These are phyloP conservation scores for Cataglyphis rosenhaueri DNA, from an alignment of 2,888 invertebrate genomes.

Conservation along the genomic window DNA sequence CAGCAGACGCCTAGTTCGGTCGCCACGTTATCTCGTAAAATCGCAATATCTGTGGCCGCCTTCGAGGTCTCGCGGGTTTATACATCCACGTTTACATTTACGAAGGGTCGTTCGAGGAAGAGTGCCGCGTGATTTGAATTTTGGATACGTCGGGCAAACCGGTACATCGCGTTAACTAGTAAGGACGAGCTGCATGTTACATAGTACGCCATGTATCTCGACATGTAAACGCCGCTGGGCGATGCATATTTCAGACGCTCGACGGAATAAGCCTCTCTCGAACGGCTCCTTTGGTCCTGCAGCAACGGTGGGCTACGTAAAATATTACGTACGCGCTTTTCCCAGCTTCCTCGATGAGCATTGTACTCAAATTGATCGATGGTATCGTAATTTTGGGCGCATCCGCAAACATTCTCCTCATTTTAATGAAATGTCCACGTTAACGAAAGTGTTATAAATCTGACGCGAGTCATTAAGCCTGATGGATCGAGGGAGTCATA, in stretches of 20 bases:
- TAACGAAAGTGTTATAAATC: conserved; percentile 23
- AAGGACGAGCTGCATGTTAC: conserved; percentile 40
- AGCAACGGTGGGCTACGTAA: conserved; percentile 17
- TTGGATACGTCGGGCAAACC: conserved; percentile 55
- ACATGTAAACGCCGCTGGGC: conserved; percentile 42
- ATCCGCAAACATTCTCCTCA: not conserved
- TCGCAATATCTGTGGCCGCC: conserved; percentile 56
- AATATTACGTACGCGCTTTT: conserved; percentile 35
- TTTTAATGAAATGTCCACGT: conserved; percentile 15
- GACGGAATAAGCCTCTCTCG: conserved; percentile 48
- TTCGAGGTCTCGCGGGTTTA: conserved; percentile 32
- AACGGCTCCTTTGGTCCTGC: conserved; percentile 52
- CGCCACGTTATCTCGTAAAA: conserved; percentile 63
- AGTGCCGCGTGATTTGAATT: conserved; percentile 68
- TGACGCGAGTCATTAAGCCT: conserved; percentile 13
- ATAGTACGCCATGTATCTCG: conserved; percentile 54
- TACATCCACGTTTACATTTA: conserved; percentile 45
- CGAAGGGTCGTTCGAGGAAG: conserved; percentile 48
- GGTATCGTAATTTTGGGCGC: conserved; percentile 28
- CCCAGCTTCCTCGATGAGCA: conserved; percentile 5
- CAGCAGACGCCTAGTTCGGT: conserved; percentile 29
- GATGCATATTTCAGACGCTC: conserved; percentile 58
- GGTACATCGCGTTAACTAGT: conserved; percentile 53
- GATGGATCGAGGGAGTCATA: conserved; percentile 17
- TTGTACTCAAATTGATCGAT: conserved; percentile 11